phyloP scores from a whole-genome alignment of 2,113 vertebrate genomes.

The Ailurus styani region DNA sequence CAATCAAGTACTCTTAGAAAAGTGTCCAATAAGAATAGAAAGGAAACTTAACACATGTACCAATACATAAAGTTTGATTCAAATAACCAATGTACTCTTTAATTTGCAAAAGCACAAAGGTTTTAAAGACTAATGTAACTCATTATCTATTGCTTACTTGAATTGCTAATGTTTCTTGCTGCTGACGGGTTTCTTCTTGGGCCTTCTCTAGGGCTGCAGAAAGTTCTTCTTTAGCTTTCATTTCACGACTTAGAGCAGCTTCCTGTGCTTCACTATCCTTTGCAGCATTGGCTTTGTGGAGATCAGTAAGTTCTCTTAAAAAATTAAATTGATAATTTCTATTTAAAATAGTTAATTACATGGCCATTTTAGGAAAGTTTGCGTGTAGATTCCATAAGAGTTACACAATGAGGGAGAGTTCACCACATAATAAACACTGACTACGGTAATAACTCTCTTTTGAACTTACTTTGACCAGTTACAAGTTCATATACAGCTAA shows the following conservation, averaged over 20 bases:
- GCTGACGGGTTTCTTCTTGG: constrained; percentile 91
- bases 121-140: not conserved
- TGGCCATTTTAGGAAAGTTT: not conserved
- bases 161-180: constrained; percentile 92
- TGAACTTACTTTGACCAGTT: not conserved
- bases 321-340: constrained; percentile 38
- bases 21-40: not conserved
- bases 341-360: constrained; percentile 39
- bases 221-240: constrained; percentile 92
- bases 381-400: not conserved
- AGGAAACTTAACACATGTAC: not conserved
- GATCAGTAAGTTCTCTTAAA: constrained; percentile 92
- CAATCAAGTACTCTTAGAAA: not conserved
- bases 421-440: not conserved
- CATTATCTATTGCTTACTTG: constrained; percentile 82
- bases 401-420: not conserved
- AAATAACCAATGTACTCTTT: not conserved
- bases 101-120: not conserved
- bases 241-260: constrained; percentile 89
- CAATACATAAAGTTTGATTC: not conserved
- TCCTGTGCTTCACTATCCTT: constrained; percentile 94
- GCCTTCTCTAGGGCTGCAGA: constrained; percentile 89
- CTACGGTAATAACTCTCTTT: not conserved
- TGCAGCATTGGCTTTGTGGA: constrained; percentile 93
- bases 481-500: not conserved